These are phyloP conservation scores for Channa striata DNA, from an alignment of 2,797 vertebrate genomes.

Conservation along the genomic window DNA sequence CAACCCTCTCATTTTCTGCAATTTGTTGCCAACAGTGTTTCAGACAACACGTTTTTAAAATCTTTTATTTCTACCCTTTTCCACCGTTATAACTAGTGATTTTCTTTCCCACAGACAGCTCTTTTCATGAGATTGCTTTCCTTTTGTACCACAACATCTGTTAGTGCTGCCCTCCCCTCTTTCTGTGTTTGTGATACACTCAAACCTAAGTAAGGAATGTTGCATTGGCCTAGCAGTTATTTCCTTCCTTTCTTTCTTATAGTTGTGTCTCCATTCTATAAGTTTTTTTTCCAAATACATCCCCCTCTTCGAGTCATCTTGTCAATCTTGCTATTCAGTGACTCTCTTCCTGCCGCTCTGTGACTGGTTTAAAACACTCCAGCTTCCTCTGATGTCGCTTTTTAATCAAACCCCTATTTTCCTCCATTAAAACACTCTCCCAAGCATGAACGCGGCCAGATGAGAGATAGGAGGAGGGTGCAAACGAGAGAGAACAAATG, in stretches of 20 bases:
- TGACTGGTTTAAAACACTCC: slow-evolving; percentile 52
- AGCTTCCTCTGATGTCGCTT: slow-evolving; percentile 63
- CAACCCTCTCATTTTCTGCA: slow-evolving; percentile 38
- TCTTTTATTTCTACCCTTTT: slow-evolving; percentile 51
- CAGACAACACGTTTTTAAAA: slow-evolving; percentile 53
- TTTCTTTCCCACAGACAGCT: slow-evolving; percentile 38
- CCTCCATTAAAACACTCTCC: slow-evolving; percentile 70
- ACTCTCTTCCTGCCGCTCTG: slow-evolving; percentile 44
- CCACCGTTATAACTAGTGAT: slow-evolving; percentile 32
- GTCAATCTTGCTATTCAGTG: slow-evolving; percentile 56
- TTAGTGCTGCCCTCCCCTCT: slow-evolving; percentile 21
- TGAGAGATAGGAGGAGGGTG: slow-evolving; percentile 38
- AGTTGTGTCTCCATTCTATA: slow-evolving; percentile 20
- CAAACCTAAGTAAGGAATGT: slow-evolving; percentile 27
- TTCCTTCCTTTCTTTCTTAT: slow-evolving; percentile 4
- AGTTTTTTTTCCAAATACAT: slow-evolving; percentile 24
- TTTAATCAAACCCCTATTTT: slow-evolving; percentile 75
- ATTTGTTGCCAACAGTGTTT: slow-evolving; percentile 32
- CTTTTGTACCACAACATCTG: slow-evolving; percentile 39
- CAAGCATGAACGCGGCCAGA: slow-evolving; percentile 67
- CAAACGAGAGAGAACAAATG: slow-evolving; percentile 62
- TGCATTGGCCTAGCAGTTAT: slow-evolving; percentile 16
- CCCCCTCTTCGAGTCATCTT: slow-evolving; percentile 46
- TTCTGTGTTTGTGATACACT: slow-evolving; percentile 37
- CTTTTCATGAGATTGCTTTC: slow-evolving; percentile 48